Conservation (phyloP, 2,888 invertebrate genomes). For the Harmothoe impar region DNA sequence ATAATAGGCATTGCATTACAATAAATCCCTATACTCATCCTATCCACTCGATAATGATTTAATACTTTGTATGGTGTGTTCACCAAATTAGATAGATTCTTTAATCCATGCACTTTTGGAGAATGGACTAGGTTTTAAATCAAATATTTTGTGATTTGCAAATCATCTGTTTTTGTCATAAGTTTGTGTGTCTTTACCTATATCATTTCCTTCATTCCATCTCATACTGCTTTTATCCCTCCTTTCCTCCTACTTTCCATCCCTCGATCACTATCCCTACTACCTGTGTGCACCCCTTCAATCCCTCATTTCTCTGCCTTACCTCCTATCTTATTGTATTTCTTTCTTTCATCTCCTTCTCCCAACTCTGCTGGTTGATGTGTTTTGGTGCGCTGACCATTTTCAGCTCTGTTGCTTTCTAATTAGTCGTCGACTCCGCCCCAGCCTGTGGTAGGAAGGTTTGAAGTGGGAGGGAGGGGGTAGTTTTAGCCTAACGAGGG, state of each 20-base stretch:
- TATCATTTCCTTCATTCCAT: background rate
- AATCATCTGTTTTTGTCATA: too few relatives aligned
- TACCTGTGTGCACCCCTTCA: background rate
- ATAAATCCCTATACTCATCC: too few relatives aligned
- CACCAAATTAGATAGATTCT: too few relatives aligned
- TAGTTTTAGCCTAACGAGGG: background rate
- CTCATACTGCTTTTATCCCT: background rate
- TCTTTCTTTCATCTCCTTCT: background rate
- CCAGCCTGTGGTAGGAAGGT: background rate
- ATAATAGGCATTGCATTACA: too few relatives aligned
- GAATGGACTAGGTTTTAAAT: too few relatives aligned
- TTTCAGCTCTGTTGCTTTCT: constrained; percentile 55
- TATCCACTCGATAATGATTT: too few relatives aligned
- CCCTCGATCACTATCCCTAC: background rate
- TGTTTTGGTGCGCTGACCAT: constrained; percentile 44
- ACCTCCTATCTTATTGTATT: background rate
- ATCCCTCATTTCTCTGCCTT: background rate
- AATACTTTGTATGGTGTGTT: too few relatives aligned
- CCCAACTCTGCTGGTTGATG: background rate
- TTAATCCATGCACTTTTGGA: too few relatives aligned
- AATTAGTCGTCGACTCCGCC: background rate
- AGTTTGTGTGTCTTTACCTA: too few relatives aligned
- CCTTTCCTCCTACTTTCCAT: background rate
- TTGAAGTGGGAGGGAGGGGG: background rate
- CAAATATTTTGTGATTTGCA: too few relatives aligned